Conservation (phyloP, 2,113 vertebrate genomes). For the Carassius auratus region DNA sequence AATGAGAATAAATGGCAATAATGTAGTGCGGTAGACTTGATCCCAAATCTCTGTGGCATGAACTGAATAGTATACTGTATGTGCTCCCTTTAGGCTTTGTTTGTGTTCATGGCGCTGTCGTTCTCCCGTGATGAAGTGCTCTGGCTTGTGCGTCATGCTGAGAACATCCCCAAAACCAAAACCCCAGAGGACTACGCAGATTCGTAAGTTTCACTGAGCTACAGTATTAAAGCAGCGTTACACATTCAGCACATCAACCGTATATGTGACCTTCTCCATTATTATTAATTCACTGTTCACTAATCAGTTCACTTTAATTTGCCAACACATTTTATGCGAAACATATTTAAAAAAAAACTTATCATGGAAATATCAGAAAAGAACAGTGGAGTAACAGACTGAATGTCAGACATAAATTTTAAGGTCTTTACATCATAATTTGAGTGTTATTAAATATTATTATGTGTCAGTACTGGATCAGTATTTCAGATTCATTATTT, state of each 20-base stretch:
- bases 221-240: not conserved
- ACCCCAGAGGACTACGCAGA: conserved; percentile 86
- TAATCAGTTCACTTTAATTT: too few species aligned
- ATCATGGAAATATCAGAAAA: too few species aligned
- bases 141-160: conserved; percentile 88
- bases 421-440: too few species aligned
- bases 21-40: not conserved
- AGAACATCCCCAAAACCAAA: conserved; percentile 90
- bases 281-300: too few species aligned
- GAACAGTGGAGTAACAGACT: too few species aligned
- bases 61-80: not conserved
- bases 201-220: conserved; percentile 69
- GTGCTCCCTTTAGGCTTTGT: conserved; percentile 77
- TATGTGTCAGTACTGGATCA: too few species aligned
- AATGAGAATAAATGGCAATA: not conserved
- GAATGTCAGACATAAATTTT: too few species aligned
- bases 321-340: too few species aligned
- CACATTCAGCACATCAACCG: too few species aligned
- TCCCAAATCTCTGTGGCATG: not conserved
- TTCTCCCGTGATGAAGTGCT: conserved; percentile 91
- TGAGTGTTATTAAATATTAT: too few species aligned
- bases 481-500: not conserved
- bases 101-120: conserved; percentile 89
- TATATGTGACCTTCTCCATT: too few species aligned
- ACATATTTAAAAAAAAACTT: too few species aligned